Evolutionary conservation across 2,888 invertebrate species (phyloP).

Genomic region (Ypsolopha sequella): DNA sequence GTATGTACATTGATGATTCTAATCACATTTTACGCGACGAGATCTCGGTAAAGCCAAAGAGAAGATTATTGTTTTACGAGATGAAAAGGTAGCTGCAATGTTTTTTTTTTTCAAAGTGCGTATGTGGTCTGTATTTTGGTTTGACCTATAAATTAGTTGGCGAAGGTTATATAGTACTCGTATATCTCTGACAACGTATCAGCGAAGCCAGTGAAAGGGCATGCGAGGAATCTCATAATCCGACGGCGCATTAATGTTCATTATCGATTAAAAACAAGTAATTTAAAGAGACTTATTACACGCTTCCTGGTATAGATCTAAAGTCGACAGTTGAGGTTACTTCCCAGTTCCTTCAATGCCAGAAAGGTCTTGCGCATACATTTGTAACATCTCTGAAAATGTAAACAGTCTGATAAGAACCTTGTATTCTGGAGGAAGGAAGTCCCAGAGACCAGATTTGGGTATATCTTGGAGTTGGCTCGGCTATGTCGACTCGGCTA

Average conservation of each 20-base stretch:
- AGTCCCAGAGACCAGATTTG: no score
- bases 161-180: no score
- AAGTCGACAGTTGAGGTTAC: conserved; percentile 15
- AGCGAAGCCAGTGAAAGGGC: neutral
- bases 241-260: conserved; percentile 10
- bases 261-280: conserved; percentile 8
- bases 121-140: no score
- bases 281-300: conserved; percentile 6
- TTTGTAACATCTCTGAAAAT: no score
- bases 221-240: conserved; percentile 2
- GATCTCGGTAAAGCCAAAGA: neutral
- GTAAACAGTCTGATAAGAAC: no score
- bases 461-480: no score
- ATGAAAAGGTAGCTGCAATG: neutral
- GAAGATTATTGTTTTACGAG: neutral
- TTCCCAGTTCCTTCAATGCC: neutral
- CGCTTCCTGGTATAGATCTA: conserved; percentile 12
- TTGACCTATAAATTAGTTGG: no score
- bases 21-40: neutral
- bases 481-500: no score
- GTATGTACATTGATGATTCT: neutral
- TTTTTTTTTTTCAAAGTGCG: neutral
- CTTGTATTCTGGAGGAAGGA: no score
- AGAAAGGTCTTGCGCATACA: conserved; percentile 1
- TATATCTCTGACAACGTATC: no score